Base-by-base conservation (phyloP, 2,888 invertebrate species). In the Terebella lapidaria region DNA sequence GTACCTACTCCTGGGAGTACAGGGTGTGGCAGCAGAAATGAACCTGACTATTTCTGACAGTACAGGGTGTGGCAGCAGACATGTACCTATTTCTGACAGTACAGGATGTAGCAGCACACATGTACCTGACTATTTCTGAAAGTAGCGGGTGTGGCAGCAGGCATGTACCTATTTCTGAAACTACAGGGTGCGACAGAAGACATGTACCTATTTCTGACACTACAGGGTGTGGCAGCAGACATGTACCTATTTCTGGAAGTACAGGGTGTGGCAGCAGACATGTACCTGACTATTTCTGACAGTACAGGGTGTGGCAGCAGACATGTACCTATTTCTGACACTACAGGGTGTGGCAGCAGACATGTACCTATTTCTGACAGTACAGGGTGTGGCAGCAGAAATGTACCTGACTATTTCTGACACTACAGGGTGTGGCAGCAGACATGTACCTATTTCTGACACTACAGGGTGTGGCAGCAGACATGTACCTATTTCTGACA, bases 21-120 rank as follows among this genome's bases (percentile, higher is more conserved):
- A n/a, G n/a, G n/a, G n/a, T n/a, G n/a, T n/a, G n/a, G n/a, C n/a
- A n/a, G n/a, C n/a, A 20, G 24, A 10, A 3, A 49, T 82, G 81
- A 76, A 87, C 85, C 85, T 88, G 49, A 93, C 92, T 28, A 94
- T 82, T 70, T 89, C 89, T 0, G 86, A 85, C 42, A 94, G 86
- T 0, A 89, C 86, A 66, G 86, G 85, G 72, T 90, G 86, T 0
- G 94, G 90, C 78, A 94, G 60, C 4, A 57, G 28, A 59, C 70
- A 58, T 62, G 95, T 92, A 57, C 92, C n/a, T n/a, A n/a, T n/a
- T n/a, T n/a, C n/a, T n/a, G n/a, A n/a, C n/a, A n/a, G n/a, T n/a
- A n/a, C n/a, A n/a, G n/a, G n/a, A n/a, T n/a, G n/a, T n/a, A n/a
- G n/a, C n/a, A n/a, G n/a, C n/a, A 20, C 22, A 10, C 1, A 49